phyloP scores from a whole-genome alignment of 2,113 vertebrate genomes.

The Pseudolaguvia tuberculata region DNA sequence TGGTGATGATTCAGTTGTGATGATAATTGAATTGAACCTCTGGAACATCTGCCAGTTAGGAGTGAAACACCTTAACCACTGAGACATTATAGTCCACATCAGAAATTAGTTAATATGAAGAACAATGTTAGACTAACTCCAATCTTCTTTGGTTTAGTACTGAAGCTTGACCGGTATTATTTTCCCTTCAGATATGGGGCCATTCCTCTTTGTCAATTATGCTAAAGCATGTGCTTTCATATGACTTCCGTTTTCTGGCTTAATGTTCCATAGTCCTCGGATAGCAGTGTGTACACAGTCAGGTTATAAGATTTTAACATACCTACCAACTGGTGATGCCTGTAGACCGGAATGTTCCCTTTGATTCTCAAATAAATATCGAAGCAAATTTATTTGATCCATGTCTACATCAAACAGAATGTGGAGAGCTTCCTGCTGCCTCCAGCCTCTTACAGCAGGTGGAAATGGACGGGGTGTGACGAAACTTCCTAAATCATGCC shows the following conservation, averaged over 20 bases:
- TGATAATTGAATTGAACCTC: no score
- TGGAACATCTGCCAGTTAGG: no score
- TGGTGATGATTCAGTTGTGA: no score
- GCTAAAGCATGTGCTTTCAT: neutral
- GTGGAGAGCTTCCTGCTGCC: constrained; percentile 23
- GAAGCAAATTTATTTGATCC: constrained; percentile 2
- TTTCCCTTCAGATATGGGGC: neutral
- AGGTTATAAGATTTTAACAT: constrained; percentile 1
- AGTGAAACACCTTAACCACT: no score
- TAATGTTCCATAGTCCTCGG: neutral
- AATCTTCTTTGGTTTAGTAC: neutral
- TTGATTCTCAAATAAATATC: constrained; percentile 13
- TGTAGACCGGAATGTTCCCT: constrained; percentile 6
- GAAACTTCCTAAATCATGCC: neutral
- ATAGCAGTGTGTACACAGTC: neutral
- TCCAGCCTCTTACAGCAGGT: neutral
- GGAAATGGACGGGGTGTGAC: constrained; percentile 1
- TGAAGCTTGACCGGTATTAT: neutral
- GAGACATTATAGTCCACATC: no score
- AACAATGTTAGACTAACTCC: no score
- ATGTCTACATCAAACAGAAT: constrained; percentile 39
- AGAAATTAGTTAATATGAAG: neutral
- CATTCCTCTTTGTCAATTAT: neutral
- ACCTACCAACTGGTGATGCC: constrained; percentile 4
- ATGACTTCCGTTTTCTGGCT: neutral